Percentiles rank a stretch among this genome's conserved stretches.
Evolutionary conservation across 2,797 vertebrate species (phyloP).

Genomic region (Neosilurus mollespiculum): DNA sequence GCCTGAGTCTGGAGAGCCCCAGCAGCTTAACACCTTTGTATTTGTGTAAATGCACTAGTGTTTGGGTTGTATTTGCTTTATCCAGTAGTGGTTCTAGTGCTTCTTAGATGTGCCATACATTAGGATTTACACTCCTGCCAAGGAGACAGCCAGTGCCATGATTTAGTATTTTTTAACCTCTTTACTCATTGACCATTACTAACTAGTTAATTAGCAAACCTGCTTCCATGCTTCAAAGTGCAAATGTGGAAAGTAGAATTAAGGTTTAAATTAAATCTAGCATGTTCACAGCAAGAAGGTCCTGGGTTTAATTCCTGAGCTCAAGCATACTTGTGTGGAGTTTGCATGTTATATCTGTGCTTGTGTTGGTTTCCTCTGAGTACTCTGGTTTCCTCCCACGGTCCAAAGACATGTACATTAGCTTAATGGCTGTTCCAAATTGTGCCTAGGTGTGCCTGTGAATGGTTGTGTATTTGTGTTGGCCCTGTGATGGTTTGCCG

Average conservation of each 20-base stretch:
- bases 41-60: conserved; percentile 23
- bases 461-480: too few species aligned
- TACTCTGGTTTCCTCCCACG: too few species aligned
- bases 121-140: conserved; percentile 28
- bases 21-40: conserved; percentile 28
- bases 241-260: neutral
- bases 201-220: neutral
- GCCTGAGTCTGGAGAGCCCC: conserved; percentile 9
- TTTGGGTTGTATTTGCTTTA: conserved; percentile 27
- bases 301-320: too few species aligned
- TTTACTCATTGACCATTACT: neutral
- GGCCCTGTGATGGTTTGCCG: too few species aligned
- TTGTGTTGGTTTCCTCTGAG: too few species aligned
- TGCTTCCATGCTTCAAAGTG: neutral
- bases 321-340: too few species aligned
- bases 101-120: conserved; percentile 33
- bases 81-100: neutral
- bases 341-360: too few species aligned
- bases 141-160: conserved; percentile 16
- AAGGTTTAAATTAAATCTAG: too few species aligned
- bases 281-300: too few species aligned
- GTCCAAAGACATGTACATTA: too few species aligned
- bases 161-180: conserved; percentile 31
- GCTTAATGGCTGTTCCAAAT: too few species aligned
- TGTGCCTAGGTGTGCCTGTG: too few species aligned